Conservation (phyloP, 2,888 invertebrate genomes). For the Eumacrocentrus americanus region DNA sequence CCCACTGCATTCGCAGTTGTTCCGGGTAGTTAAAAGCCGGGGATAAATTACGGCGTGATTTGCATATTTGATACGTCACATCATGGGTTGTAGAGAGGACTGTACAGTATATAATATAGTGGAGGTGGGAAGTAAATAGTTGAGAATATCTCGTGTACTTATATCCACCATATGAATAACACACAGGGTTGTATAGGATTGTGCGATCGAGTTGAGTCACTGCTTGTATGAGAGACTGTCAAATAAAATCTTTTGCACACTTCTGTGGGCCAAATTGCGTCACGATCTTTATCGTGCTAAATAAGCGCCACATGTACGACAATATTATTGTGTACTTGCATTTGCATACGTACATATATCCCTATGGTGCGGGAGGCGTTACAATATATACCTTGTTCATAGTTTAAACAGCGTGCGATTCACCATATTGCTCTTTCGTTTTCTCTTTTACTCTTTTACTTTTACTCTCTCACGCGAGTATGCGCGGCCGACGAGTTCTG, state of each 20-base stretch:
- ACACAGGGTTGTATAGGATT: not conserved
- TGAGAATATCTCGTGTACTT: not conserved
- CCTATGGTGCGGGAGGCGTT: constrained; percentile 29
- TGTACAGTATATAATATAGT: too few relatives aligned
- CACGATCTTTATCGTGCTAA: constrained; percentile 34
- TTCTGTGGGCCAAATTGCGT: constrained; percentile 25
- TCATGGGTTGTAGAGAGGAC: not conserved
- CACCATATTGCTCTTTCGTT: constrained; percentile 24
- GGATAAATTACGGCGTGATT: constrained; percentile 6
- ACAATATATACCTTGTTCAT: constrained; percentile 32
- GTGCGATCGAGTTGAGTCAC: not conserved
- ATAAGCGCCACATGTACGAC: constrained; percentile 33
- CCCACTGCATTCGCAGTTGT: not conserved
- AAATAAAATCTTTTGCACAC: not conserved
- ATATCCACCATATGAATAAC: too few relatives aligned
- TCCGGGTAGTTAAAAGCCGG: not conserved
- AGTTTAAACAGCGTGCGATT: constrained; percentile 28
- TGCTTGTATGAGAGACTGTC: not conserved
- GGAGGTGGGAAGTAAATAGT: not conserved
- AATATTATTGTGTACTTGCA: constrained; percentile 37
- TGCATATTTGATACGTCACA: constrained; percentile 5
- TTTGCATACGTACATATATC: constrained; percentile 36
- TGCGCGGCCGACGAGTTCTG: not conserved
- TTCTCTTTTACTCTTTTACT: not conserved
- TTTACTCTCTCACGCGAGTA: not conserved